Percentiles rank a stretch among this genome's conserved stretches.
Evolutionary conservation across 2,113 vertebrate species (phyloP).

Genomic region (Eolophus roseicapilla): DNA sequence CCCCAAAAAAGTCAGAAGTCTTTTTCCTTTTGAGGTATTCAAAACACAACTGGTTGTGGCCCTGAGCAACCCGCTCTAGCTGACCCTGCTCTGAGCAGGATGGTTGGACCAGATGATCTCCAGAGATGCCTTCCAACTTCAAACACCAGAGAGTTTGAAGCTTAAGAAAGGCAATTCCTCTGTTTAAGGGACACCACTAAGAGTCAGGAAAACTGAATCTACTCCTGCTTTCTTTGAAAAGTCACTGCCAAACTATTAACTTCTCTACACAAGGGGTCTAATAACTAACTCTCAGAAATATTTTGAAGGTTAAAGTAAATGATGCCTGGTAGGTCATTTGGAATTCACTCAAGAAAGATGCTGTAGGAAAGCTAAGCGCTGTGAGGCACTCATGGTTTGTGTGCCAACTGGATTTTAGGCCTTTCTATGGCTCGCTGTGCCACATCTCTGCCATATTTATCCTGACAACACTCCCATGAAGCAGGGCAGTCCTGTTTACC

Average conservation of each 20-base stretch:
- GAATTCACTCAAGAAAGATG: neutral
- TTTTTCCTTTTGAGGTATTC: neutral
- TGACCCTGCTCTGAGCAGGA: neutral
- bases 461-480: neutral
- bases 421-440: neutral
- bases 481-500: neutral
- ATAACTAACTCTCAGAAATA: neutral
- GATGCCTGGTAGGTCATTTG: neutral
- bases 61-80: neutral
- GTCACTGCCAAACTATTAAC: neutral
- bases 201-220: neutral
- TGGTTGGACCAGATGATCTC: neutral
- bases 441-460: neutral
- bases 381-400: neutral
- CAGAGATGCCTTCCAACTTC: neutral
- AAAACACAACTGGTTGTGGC: neutral
- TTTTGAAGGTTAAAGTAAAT: neutral
- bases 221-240: neutral
- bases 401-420: neutral
- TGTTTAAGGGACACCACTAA: neutral
- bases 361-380: neutral
- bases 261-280: neutral
- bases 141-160: neutral
- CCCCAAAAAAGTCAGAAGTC: neutral
- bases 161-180: neutral